Evolutionary conservation across 2,113 vertebrate genomes (phyloP).

Genomic region (Ibidorhyncha struthersii): DNA sequence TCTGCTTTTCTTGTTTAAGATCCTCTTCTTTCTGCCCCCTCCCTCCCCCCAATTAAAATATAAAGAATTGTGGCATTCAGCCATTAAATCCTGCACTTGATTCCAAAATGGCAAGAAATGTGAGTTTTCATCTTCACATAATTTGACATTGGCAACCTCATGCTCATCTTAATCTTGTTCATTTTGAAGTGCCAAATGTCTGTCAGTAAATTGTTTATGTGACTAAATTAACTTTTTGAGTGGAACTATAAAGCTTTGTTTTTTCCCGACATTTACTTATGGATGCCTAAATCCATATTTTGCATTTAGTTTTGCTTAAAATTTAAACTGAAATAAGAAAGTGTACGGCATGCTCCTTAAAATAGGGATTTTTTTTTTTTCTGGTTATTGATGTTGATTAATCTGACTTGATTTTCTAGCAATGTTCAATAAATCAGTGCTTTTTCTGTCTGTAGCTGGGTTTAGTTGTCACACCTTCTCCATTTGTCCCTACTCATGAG

Average conservation of each 20-base stretch:
- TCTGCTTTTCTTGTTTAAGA: background rate
- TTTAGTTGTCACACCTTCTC: background rate
- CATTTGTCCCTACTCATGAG: background rate
- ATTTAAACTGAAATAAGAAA: background rate
- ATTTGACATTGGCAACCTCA: background rate
- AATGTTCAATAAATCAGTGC: background rate
- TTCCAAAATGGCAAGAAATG: background rate
- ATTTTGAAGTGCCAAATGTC: background rate
- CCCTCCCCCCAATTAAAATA: background rate
- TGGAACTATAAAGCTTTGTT: background rate
- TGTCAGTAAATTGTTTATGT: conserved; percentile 20
- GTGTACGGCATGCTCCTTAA: background rate
- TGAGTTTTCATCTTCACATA: conserved; percentile 13
- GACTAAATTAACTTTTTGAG: background rate
- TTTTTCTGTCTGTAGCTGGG: background rate
- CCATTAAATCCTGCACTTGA: background rate
- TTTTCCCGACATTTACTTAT: background rate
- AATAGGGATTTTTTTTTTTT: background rate
- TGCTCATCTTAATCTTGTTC: background rate
- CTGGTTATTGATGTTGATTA: background rate
- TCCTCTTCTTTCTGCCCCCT: background rate
- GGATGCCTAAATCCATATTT: background rate
- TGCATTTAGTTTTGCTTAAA: background rate
- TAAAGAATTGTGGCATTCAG: background rate
- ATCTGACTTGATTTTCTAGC: background rate